These are phyloP conservation scores for Centruroides sculpturatus DNA, from an alignment of 1,140 invertebrate genomes.

Conservation along the genomic window DNA sequence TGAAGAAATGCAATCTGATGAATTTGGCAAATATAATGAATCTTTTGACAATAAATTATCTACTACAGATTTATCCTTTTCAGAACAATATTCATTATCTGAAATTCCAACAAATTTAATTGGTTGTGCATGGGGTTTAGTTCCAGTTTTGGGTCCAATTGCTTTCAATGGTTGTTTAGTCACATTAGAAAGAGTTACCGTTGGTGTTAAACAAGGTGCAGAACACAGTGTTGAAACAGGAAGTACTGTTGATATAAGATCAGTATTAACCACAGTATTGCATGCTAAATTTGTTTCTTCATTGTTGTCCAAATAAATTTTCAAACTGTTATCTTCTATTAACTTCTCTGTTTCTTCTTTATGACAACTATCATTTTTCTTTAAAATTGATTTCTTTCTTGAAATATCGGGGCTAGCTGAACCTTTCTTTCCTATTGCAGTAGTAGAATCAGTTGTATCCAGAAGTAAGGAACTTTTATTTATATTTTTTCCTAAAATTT, in stretches of 20 bases:
- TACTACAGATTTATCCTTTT: too few relatives aligned
- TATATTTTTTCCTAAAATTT: too few relatives aligned
- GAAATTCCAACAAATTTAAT: constrained; percentile 31
- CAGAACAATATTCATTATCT: constrained; percentile 17
- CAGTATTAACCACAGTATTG: too few relatives aligned
- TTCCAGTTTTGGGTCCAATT: constrained; percentile 18
- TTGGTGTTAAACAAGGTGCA: neutral
- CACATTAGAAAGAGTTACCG: neutral
- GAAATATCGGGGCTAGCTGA: constrained; percentile 34
- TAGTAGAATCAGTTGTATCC: too few relatives aligned
- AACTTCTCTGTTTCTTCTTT: constrained; percentile 63
- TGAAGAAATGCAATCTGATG: too few relatives aligned
- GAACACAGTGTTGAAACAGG: too few relatives aligned
- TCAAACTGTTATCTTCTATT: constrained; percentile 38
- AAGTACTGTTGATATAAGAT: too few relatives aligned
- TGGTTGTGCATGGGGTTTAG: constrained; percentile 26
- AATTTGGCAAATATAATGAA: too few relatives aligned
- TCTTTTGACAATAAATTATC: too few relatives aligned
- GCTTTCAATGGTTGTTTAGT: constrained; percentile 2
- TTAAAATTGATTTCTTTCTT: constrained; percentile 51
- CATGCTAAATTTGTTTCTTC: neutral
- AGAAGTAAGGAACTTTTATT: too few relatives aligned
- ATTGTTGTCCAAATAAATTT: neutral
- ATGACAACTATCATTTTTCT: constrained; percentile 43
- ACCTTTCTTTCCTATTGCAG: neutral